Conservation (phyloP, 2,888 invertebrate species). For the Phaedon cochleariae region DNA sequence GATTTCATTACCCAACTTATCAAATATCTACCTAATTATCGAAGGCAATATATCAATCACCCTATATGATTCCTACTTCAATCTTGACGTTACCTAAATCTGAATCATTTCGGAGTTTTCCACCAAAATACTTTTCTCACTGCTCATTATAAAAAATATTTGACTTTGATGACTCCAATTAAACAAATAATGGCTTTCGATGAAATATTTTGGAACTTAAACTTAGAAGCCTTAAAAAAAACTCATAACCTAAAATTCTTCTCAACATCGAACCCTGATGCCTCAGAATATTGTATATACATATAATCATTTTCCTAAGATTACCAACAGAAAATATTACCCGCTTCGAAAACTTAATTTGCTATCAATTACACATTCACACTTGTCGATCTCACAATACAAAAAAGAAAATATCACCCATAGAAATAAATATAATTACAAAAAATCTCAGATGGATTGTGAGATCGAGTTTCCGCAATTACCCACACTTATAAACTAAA, state of each 20-base stretch:
- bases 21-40: too few species aligned
- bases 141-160: slow-evolving; percentile 7
- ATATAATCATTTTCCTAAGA: slow-evolving; percentile 23
- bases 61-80: not conserved
- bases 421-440: slow-evolving; percentile 45
- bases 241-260: slow-evolving; percentile 41
- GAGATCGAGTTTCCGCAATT: slow-evolving; percentile 29
- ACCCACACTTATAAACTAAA: slow-evolving; percentile 30
- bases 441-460: slow-evolving; percentile 37
- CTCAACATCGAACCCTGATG: slow-evolving; percentile 53
- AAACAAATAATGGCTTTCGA: slow-evolving; percentile 4
- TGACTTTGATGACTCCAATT: slow-evolving; percentile 7
- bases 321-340: slow-evolving; percentile 41
- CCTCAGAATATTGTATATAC: slow-evolving; percentile 45
- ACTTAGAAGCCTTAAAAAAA: slow-evolving; percentile 40
- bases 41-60: not conserved
- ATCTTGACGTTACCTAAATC: not conserved
- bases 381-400: slow-evolving; percentile 36
- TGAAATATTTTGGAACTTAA: slow-evolving; percentile 36
- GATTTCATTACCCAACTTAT: not conserved
- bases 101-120: not conserved
- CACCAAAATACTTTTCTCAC: not conserved
- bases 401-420: slow-evolving; percentile 45
- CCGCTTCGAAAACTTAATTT: slow-evolving; percentile 32
- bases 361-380: slow-evolving; percentile 30